Conservation (phyloP, 2,888 invertebrate genomes). For the Synergus japonicus region DNA sequence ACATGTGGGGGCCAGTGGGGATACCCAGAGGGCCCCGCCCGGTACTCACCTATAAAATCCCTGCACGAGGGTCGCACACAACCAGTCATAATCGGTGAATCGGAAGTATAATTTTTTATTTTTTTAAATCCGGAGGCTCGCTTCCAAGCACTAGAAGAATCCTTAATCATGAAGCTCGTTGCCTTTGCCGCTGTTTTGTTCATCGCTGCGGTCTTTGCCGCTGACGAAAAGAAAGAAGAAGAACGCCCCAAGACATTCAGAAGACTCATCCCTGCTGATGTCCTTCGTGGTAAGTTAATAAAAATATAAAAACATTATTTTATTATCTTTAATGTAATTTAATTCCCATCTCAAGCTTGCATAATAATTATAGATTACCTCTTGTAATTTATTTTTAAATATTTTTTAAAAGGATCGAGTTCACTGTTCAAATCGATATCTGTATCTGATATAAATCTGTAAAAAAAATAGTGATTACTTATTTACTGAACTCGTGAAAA, state of each 20-base stretch:
- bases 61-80: constrained; percentile 68
- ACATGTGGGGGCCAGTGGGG: constrained; percentile 53
- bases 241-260: constrained; percentile 85
- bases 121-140: constrained; percentile 3
- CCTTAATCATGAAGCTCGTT: constrained; percentile 75
- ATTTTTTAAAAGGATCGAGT: too few relatives aligned
- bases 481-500: neutral
- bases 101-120: constrained; percentile 57
- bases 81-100: constrained; percentile 74
- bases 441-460: neutral
- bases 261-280: constrained; percentile 92
- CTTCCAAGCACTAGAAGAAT: constrained; percentile 11
- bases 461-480: neutral
- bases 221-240: constrained; percentile 78
- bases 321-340: too few relatives aligned
- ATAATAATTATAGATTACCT: neutral
- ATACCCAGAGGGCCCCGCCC: constrained; percentile 66
- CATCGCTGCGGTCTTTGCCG: constrained; percentile 78
- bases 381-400: neutral
- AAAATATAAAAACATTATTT: too few relatives aligned
- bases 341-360: neutral
- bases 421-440: too few relatives aligned
- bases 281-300: constrained; percentile 87
- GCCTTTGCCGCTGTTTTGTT: constrained; percentile 80
- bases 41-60: constrained; percentile 73